These are phyloP conservation scores for Branchinecta sandiegonensis DNA, from an alignment of 2,888 invertebrate species.

Conservation along the genomic window DNA sequence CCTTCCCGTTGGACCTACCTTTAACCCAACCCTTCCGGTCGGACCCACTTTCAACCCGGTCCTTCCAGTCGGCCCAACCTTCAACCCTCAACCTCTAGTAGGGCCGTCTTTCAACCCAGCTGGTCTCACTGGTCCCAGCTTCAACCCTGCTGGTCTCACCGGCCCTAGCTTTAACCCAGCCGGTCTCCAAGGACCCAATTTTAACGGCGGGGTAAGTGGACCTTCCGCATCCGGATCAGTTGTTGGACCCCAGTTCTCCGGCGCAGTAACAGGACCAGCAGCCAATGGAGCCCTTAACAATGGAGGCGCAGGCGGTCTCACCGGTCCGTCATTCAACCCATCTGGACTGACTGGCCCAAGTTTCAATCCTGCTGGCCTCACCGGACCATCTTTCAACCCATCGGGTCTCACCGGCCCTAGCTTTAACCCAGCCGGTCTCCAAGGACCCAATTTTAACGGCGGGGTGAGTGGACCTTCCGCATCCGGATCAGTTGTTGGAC, in stretches of 20 bases:
- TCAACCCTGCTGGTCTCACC: neutral
- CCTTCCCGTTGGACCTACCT: neutral
- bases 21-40: constrained; percentile 5
- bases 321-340: neutral
- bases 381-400: neutral
- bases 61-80: neutral
- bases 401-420: neutral
- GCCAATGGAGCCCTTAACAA: neutral
- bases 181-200: neutral
- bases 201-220: neutral
- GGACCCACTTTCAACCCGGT: neutral
- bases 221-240: neutral
- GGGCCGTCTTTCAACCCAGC: neutral
- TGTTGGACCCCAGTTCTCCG: neutral
- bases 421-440: neutral
- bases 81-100: neutral
- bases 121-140: neutral
- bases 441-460: neutral
- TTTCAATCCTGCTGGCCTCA: neutral
- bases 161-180: constrained; percentile 10
- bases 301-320: neutral
- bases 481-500: neutral
- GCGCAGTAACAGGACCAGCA: neutral
- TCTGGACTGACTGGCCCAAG: neutral
- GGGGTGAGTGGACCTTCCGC: neutral